Percentiles rank a stretch among this genome's conserved stretches.
Evolutionary conservation across 2,888 invertebrate species (phyloP).

Genomic region (Euplexia lucipara): DNA sequence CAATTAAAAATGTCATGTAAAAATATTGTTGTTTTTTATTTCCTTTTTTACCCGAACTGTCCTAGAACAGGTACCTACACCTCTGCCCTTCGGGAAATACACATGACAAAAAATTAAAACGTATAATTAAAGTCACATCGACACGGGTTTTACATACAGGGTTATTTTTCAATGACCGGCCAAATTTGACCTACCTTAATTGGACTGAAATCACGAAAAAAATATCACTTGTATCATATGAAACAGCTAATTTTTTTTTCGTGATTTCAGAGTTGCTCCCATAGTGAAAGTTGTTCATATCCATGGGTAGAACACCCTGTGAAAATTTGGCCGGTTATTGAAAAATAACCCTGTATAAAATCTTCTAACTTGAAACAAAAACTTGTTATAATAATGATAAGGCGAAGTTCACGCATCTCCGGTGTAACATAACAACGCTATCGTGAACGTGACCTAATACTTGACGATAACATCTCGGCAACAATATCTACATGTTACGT

Average conservation of each 20-base stretch:
- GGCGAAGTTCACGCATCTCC: slow-evolving; percentile 47
- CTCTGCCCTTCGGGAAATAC: no score
- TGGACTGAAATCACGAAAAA: no score
- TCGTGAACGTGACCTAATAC: slow-evolving; percentile 49
- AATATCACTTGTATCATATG: no score
- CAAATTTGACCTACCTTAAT: no score
- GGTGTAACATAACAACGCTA: slow-evolving; percentile 46
- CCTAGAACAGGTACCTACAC: background rate
- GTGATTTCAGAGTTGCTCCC: no score
- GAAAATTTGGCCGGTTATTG: no score
- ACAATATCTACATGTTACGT: slow-evolving; percentile 41
- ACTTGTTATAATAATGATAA: slow-evolving; percentile 53
- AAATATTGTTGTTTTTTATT: slow-evolving; percentile 13
- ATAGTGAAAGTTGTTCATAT: no score
- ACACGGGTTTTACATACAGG: no score
- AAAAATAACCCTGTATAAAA: no score
- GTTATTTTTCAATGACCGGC: no score
- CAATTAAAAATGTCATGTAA: slow-evolving; percentile 61
- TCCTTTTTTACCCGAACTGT: background rate
- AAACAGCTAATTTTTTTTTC: no score
- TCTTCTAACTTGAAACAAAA: slow-evolving; percentile 16
- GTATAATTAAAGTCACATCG: background rate
- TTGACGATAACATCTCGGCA: slow-evolving; percentile 37
- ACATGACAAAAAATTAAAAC: background rate
- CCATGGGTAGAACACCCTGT: no score